These are phyloP conservation scores for Drosophila anomelani DNA, from an alignment of 2,888 invertebrate genomes.

Conservation along the genomic window DNA sequence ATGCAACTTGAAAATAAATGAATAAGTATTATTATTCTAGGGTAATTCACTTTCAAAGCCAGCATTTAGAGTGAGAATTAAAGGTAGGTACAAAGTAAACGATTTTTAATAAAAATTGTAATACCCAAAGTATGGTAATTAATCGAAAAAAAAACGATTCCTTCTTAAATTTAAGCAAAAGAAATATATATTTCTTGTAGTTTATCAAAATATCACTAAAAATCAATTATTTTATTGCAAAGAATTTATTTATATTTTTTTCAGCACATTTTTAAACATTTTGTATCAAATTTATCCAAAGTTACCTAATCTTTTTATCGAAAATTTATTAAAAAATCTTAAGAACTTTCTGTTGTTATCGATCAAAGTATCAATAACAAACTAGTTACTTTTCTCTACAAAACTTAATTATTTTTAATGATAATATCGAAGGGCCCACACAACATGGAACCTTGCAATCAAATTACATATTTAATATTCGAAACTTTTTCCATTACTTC, in stretches of 20 bases:
- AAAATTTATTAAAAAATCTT: background rate
- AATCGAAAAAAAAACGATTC: background rate
- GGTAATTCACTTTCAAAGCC: background rate
- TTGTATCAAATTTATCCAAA: background rate
- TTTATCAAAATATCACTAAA: background rate
- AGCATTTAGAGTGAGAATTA: slow-evolving; percentile 7
- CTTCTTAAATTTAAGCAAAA: background rate
- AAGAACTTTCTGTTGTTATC: background rate
- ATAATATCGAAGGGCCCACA: slow-evolving; percentile 9
- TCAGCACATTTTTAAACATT: background rate
- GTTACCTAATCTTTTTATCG: background rate
- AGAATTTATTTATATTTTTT: background rate
- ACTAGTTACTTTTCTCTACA: background rate
- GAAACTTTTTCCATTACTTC: slow-evolving; percentile 36
- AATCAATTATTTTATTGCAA: background rate
- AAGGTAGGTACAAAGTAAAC: too few relatives aligned
- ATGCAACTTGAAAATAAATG: background rate
- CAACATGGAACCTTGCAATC: background rate
- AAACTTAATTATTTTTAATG: slow-evolving; percentile 11
- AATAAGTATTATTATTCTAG: slow-evolving; percentile 4
- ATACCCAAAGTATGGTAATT: too few relatives aligned
- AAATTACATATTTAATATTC: slow-evolving; percentile 30
- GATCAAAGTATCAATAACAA: too few relatives aligned
- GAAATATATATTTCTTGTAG: background rate
- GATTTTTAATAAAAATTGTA: too few relatives aligned